phyloP scores from a whole-genome alignment of 2,888 invertebrate species.

The Zygogramma bicolorata region DNA sequence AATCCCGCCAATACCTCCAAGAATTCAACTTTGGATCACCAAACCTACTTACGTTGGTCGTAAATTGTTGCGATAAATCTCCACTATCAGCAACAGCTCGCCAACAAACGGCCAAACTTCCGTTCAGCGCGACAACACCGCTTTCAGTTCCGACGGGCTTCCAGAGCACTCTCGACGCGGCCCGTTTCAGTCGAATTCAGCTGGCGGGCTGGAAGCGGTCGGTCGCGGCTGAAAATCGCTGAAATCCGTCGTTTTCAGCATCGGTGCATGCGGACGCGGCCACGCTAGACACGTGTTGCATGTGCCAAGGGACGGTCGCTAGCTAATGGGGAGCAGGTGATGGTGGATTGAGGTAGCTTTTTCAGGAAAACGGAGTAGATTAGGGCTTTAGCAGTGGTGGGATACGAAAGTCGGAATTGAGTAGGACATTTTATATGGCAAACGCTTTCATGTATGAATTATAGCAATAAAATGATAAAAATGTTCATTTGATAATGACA shows the following conservation, averaged over 20 bases:
- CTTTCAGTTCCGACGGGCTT: not conserved
- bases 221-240: not conserved
- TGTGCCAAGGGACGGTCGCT: not conserved
- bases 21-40: too few relatives aligned
- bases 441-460: too few relatives aligned
- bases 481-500: too few relatives aligned
- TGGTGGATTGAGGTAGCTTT: not conserved
- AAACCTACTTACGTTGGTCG: too few relatives aligned
- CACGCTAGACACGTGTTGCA: constrained; percentile 1
- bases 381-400: too few relatives aligned
- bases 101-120: too few relatives aligned
- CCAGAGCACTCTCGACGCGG: not conserved
- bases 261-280: not conserved
- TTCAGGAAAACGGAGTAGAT: not conserved
- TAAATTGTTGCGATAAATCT: too few relatives aligned
- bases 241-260: not conserved
- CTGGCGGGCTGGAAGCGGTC: constrained; percentile 6
- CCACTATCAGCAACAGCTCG: too few relatives aligned
- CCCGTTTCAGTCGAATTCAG: constrained; percentile 14
- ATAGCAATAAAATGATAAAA: too few relatives aligned
- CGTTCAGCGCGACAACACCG: constrained; percentile 11
- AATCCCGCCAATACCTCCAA: too few relatives aligned
- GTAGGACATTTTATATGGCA: too few relatives aligned
- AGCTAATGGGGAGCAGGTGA: not conserved
- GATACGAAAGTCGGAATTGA: too few relatives aligned